Conservation (phyloP, 2,797 vertebrate genomes). For the Catharus ustulatus region DNA sequence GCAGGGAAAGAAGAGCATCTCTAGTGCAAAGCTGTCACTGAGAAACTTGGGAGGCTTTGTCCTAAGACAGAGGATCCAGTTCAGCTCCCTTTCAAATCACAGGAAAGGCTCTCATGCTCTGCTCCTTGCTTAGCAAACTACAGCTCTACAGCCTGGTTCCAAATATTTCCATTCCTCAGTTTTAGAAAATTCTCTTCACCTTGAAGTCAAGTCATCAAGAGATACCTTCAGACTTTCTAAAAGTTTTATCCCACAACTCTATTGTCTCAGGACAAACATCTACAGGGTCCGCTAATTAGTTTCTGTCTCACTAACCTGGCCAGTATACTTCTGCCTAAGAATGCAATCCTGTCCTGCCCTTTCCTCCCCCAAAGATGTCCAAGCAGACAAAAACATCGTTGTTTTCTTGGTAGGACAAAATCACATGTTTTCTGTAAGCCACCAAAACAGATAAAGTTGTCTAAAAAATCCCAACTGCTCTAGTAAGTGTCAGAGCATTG, state of each 20-base stretch:
- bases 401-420: background rate
- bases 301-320: background rate
- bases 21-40: background rate
- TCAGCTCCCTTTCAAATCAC: background rate
- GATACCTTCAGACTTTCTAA: background rate
- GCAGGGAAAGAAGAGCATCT: background rate
- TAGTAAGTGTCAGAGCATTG: background rate
- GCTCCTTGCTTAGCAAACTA: background rate
- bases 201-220: background rate
- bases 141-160: background rate
- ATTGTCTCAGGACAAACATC: background rate
- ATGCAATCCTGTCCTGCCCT: background rate
- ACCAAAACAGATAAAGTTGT: background rate
- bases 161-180: background rate
- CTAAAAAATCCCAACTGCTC: background rate
- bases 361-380: background rate
- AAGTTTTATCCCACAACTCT: background rate
- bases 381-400: background rate
- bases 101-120: background rate
- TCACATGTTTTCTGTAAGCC: background rate
- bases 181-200: background rate
- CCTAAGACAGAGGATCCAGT: background rate
- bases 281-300: background rate
- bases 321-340: background rate
- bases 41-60: background rate